A percentile compares a stretch with the other conserved stretches of the same genome.
These are phyloP conservation scores for Nebria ingens DNA, from an alignment of 1,140 invertebrate species.

Conservation along the genomic window DNA sequence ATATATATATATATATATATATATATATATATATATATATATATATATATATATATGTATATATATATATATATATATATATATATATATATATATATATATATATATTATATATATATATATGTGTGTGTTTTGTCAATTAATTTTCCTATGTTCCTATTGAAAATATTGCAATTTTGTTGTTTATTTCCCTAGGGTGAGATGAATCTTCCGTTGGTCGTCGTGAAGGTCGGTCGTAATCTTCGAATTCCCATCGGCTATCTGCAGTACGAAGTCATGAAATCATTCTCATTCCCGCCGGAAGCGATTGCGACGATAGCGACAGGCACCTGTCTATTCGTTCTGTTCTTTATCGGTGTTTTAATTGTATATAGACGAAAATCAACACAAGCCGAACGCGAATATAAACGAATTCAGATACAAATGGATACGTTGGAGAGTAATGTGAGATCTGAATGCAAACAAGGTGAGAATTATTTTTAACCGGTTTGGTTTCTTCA, in stretches of 20 bases:
- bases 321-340: constrained; percentile 68
- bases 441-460: constrained; percentile 94
- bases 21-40: no score
- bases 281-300: constrained; percentile 72
- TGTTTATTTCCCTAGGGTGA: constrained; percentile 37
- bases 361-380: constrained; percentile 82
- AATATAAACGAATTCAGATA: constrained; percentile 95
- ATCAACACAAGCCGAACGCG: constrained; percentile 88
- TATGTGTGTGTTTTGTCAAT: no score
- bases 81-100: no score
- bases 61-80: no score
- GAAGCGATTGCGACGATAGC: constrained; percentile 80
- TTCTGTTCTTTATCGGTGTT: constrained; percentile 76
- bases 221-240: constrained; percentile 79
- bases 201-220: constrained; percentile 73
- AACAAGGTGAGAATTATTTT: constrained; percentile 76
- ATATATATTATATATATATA: no score
- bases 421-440: constrained; percentile 99
- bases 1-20: no score
- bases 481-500: no score
- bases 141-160: not conserved
- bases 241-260: constrained; percentile 79
- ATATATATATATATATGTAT: no score
- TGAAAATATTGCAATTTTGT: not conserved
- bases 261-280: constrained; percentile 79